Base-by-base conservation (phyloP, 2,113 vertebrate genomes). In the Zapus hudsonius region DNA sequence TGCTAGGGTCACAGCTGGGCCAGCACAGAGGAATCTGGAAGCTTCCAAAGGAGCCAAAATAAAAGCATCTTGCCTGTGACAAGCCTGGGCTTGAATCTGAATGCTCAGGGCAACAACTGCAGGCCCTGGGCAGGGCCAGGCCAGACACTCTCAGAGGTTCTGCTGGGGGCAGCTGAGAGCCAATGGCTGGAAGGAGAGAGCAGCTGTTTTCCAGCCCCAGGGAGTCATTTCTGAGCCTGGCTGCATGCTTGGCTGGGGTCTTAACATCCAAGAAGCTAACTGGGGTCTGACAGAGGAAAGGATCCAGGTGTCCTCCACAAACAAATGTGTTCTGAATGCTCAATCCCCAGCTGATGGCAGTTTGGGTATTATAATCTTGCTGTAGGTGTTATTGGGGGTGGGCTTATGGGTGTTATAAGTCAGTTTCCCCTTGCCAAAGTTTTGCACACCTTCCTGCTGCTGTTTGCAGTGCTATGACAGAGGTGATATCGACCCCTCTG, bases 11-110 rank as follows among this genome's bases (percentile, higher is more conserved):
- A 29, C 2, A 29, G 40, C 2, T 2, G 0, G 23, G 67, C 59
- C 31, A 69, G n/a, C 73, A 47, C 64, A 52, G 70, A 57, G 13
- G 73, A 82, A 73, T n/a, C 31, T 61, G 70, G 87, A 89, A 23
- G 57, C 78, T 85, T 92, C 89, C 25, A 36, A 55, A 6, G 23
- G 82, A 57, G 73, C 87, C 79, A 74, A 85, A 81, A 84, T 20
- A 94, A 84, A 31, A 84, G 29, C 27, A 66, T 73, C n/a, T 23
- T 1, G 38, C 80, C 57, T 2, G 66, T 47, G 11, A 87, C 94
- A 94, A 87, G 93, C 63, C 94, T 63, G 74, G 95, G 72, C 93
- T 84, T 31, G 93, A 84, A 44, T 57, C 40, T 13, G 91, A 88
- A 40, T 42, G 70, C 59, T 6, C 17, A 0, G 4, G n/a, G 83